A percentile compares a stretch with the other conserved stretches of the same genome.
Conservation (phyloP, 1,140 invertebrate species). For the Megalopta genalis region DNA sequence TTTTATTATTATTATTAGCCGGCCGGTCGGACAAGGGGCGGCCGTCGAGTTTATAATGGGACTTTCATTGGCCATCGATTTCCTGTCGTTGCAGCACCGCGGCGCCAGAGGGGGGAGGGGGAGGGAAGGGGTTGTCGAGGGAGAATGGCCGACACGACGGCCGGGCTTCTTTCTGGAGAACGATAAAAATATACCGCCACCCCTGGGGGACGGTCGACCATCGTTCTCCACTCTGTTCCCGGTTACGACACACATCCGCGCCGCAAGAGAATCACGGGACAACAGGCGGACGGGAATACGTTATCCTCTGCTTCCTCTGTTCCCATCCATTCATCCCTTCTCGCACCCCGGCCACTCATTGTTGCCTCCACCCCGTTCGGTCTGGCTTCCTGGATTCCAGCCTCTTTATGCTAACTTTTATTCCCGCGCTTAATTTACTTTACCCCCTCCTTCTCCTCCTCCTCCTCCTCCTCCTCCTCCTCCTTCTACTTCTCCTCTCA, state of each 20-base stretch:
- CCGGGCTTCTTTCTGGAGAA: conserved; percentile 41
- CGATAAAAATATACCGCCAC: conserved; percentile 54
- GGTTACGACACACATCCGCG: background rate
- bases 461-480: too few relatives aligned
- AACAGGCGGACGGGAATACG: background rate
- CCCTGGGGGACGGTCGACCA: conserved; percentile 26
- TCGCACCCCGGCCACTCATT: background rate
- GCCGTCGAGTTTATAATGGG: conserved; percentile 41
- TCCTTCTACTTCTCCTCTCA: too few relatives aligned
- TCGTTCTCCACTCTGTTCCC: conserved; percentile 18
- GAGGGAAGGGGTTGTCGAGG: too few relatives aligned
- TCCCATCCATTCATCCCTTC: background rate
- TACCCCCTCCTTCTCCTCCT: too few relatives aligned
- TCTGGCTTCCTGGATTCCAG: too few relatives aligned
- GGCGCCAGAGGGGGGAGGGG: background rate
- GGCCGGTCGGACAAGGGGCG: background rate
- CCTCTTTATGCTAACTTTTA: too few relatives aligned
- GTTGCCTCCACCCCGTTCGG: too few relatives aligned
- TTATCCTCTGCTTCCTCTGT: background rate
- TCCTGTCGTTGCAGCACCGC: conserved; percentile 46
- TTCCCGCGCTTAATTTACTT: too few relatives aligned
- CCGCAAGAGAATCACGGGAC: background rate
- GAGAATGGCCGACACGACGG: conserved; percentile 16
- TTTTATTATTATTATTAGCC: conserved; percentile 42
- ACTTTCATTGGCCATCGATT: conserved; percentile 66